phyloP scores from a whole-genome alignment of 2,113 vertebrate genomes.

The Pampusana beccarii region DNA sequence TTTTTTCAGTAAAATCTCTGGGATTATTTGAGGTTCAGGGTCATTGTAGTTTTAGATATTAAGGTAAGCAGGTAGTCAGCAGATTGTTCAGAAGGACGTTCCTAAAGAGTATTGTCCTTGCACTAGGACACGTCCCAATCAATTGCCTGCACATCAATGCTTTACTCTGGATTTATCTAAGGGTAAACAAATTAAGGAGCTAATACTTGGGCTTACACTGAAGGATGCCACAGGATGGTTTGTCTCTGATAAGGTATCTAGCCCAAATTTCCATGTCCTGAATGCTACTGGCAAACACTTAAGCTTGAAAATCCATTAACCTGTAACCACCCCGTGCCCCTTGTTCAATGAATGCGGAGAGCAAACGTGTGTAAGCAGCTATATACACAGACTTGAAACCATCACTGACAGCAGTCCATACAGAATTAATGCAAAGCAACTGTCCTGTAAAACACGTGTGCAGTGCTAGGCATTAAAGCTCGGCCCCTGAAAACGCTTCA shows the following conservation, averaged over 20 bases:
- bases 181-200: slow-evolving; percentile 43
- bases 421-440: slow-evolving; percentile 50
- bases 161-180: slow-evolving; percentile 16
- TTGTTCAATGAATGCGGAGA: neutral
- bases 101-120: slow-evolving; percentile 26
- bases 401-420: slow-evolving; percentile 4
- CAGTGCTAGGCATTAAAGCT: neutral
- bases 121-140: neutral
- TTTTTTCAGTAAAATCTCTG: neutral
- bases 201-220: neutral
- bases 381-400: slow-evolving; percentile 16
- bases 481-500: neutral
- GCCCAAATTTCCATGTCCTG: slow-evolving; percentile 17
- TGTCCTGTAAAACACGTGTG: slow-evolving; percentile 21
- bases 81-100: neutral
- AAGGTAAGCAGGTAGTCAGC: neutral
- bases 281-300: slow-evolving; percentile 23
- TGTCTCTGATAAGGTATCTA: slow-evolving; percentile 36
- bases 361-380: slow-evolving; percentile 45
- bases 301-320: slow-evolving; percentile 63
- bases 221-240: neutral
- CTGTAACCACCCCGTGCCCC: neutral
- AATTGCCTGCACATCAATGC: neutral
- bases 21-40: neutral
- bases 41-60: neutral